Evolutionary conservation across 2,113 vertebrate genomes (phyloP).

Genomic region (Notechis scutatus): DNA sequence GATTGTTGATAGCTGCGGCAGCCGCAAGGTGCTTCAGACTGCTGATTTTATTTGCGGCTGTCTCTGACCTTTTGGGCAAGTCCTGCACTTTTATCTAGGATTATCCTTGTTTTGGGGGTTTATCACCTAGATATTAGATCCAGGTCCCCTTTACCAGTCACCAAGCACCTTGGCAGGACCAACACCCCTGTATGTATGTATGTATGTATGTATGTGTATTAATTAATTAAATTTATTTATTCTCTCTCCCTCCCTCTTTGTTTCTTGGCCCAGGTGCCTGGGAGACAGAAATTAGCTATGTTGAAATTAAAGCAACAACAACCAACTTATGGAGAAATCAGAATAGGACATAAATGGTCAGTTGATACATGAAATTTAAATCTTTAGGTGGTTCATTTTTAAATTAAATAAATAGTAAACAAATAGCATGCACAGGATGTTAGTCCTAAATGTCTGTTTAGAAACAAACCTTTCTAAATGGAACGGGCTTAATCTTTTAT

Average conservation of each 20-base stretch:
- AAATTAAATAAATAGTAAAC: not conserved
- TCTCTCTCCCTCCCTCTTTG: not conserved
- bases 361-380: conserved; percentile 1
- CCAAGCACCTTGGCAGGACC: too few species aligned
- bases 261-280: not conserved
- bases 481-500: not conserved
- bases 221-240: too few species aligned
- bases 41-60: too few species aligned
- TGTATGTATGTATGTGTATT: too few species aligned
- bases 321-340: not conserved
- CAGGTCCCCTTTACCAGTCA: too few species aligned
- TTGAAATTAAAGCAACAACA: not conserved
- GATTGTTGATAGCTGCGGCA: too few species aligned
- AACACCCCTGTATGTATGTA: too few species aligned
- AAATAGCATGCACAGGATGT: not conserved
- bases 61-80: too few species aligned
- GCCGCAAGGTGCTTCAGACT: too few species aligned
- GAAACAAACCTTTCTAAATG: not conserved
- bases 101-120: too few species aligned
- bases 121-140: too few species aligned
- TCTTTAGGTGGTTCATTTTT: not conserved
- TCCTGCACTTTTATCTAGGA: too few species aligned
- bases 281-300: not conserved
- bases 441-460: not conserved
- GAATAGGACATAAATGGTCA: not conserved